Evolutionary conservation across 2,113 vertebrate species (phyloP), one percentile per base, ranked within the genome.

Genomic region (Opisthocomus hoazin): DNA sequence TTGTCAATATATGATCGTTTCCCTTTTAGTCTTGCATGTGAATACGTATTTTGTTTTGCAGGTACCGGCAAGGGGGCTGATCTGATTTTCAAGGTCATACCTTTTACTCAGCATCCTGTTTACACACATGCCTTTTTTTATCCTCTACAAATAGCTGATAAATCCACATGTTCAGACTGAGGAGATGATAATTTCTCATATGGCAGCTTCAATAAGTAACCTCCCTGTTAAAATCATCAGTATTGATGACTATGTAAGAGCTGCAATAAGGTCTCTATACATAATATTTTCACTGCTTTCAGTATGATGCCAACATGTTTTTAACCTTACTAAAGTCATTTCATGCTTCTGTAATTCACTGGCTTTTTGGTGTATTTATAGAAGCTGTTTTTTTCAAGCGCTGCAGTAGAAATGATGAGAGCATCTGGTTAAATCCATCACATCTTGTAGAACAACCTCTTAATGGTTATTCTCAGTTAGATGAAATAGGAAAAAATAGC

Each of bases 401-500:
- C 82, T 77, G 96, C 97, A 91, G 89, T 70, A 95, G 96, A 77
- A 97, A 78, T 22, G 93, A 89, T 80, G 90, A 90, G 87, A 95
- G 90, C 96, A 97, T 96, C 96, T 98, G 97, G 94, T 90, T 90
- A 96, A 95, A 96, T 96, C 96, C 45, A 92, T 95, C 96, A 94
- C 75, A 43, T 89, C 75, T 81, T 36, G 79, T 77, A 46, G 76
- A 73, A 69, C 68, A 84, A 30, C 74, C 74, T 95, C 95, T 68
- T 94, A 97, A 93, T 1, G 9, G 51, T 75, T 95, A 90, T 92
- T 90, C 85, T 90, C 66, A 24, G 76, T 48, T 75, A 56, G 65
- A 76, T 71, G 53, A 87, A 90, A 90, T 32, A 80, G 80, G 95
- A 95, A 87, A 70, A 90, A 96, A 90, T 96, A 96, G 94, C 93